Conservation (phyloP, 2,797 vertebrate genomes). For the Mormyrops attenuatus region DNA sequence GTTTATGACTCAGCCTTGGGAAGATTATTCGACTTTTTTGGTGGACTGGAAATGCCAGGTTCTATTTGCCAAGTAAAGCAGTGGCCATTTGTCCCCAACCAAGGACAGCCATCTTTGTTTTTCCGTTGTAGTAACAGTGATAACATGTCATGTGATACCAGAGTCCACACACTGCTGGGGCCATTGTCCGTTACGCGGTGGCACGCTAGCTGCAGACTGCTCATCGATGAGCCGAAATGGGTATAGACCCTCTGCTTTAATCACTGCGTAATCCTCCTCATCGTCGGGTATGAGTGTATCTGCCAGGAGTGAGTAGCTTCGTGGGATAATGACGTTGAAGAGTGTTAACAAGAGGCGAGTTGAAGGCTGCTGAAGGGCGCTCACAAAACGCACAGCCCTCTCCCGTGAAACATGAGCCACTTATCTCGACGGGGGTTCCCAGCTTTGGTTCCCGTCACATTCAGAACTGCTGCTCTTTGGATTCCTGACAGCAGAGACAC, state of each 20-base stretch:
- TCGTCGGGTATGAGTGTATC: neutral
- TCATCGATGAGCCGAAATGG: neutral
- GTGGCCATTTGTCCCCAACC: neutral
- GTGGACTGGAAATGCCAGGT: neutral
- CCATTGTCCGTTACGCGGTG: neutral
- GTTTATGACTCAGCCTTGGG: neutral
- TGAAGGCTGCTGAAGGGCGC: neutral
- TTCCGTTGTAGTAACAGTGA: neutral
- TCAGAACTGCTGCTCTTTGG: neutral
- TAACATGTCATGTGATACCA: neutral
- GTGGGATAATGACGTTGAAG: conserved; percentile 25
- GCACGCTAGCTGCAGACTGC: neutral
- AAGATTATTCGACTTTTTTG: neutral
- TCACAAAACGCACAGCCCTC: neutral
- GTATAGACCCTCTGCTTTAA: neutral
- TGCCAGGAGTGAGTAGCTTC: neutral
- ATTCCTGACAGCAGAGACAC: neutral
- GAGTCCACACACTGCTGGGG: neutral
- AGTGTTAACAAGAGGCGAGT: neutral
- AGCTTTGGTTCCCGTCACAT: neutral
- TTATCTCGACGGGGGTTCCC: neutral
- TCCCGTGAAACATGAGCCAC: neutral
- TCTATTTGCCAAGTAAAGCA: neutral
- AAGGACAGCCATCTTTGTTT: neutral
- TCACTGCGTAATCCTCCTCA: neutral